Evolutionary conservation across 2,797 vertebrate species (phyloP), one percentile per base, ranked within the genome.

Genomic region (Paratrypauchen microcephalus): DNA sequence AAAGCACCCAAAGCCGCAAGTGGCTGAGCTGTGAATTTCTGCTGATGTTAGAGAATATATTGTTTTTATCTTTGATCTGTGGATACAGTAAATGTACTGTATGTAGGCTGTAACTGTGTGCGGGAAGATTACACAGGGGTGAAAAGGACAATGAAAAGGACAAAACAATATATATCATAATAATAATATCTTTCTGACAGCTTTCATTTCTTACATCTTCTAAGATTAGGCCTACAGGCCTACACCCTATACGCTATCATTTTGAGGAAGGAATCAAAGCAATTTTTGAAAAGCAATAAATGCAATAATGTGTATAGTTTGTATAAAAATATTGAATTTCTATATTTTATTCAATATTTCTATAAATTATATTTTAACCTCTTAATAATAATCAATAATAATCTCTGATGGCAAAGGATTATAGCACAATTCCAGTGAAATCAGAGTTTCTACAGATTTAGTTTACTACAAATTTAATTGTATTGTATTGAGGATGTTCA

Each of bases 171-270:
- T 13, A 45, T 45, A 4, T 36, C 1, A 36, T 36, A 45, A 45
- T 45, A 32, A 32, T 32, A 30, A 36, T 36, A 24, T 45, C n/a
- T 41, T 39, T 2, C 59, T 52, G 48, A 69, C 47, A 6, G 6
- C 41, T 79, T 79, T 77, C 64, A 84, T 58, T 65, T 87, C 76
- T 80, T 65, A 69, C 0, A 60, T 26, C 62, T 12, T 4, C 5
- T 9, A 39, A 24, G 1, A 50, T 52, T 15, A 16, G 2, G 39
- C 2, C 2, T 41, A 41, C 39, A 41, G 41, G 41, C 3, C 41
- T 15, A 45, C 50, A 52, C n/a, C 13, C 13, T 4, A 2, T 6
- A 6, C 4, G 1, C 3, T 4, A 7, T 36, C 2, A 4, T 4
- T 12, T 0, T 15, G 60, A 68, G 68, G 70, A 84, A 78, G 48